Base-by-base conservation (phyloP, 2,888 invertebrate species). In the Opisthograptis luteolata region DNA sequence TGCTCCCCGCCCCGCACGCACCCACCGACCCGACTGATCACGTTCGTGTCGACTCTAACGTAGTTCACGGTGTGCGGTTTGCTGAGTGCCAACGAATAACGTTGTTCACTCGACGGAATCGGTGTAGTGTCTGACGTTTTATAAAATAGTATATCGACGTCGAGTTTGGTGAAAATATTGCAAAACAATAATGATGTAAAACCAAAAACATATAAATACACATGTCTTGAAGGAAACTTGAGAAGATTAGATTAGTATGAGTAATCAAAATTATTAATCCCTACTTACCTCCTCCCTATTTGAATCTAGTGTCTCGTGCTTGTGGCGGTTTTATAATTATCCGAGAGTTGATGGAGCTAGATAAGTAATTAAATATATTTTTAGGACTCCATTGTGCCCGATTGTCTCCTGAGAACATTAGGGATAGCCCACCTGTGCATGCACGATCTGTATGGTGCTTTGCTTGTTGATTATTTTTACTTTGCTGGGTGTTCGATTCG, bases 391-490 rank as follows among this genome's bases (percentile, higher is more conserved):
- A 3, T 12, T 9, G 4, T 15, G 8, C 8, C 7, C 17, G 22
- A 14, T 15, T 15, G 3, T 25, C 9, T 25, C 15, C 3, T 1
- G 9, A 17, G 9, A 17, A 13, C 10, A 12, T 48, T 49, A 27
- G 14, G 13, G 39, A 55, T 24, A 56, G 55, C 77, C 77, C 81
- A 79, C 78, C 77, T 74, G 37, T 76, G 80, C 85, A 84, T 80
- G 77, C 79, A 63, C 49, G 65, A 50, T 62, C 59, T 65, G 53
- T 70, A 76, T 77, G 85, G 86, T 87, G 86, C 85, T 85, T 82
- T 49, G 73, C 78, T 84, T 79, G 68, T 79, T 76, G 57, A 66
- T 64, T 68, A 62, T 64, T 52, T 56, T 58, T 64, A 62, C 60
- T 69, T 75, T 70, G 75, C 64, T 62, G 59, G 62, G 70, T 64